A percentile compares a stretch with the other conserved stretches of the same genome.
These are phyloP conservation scores for Temnothorax longispinosus DNA, from an alignment of 1,140 invertebrate genomes.

Conservation along the genomic window DNA sequence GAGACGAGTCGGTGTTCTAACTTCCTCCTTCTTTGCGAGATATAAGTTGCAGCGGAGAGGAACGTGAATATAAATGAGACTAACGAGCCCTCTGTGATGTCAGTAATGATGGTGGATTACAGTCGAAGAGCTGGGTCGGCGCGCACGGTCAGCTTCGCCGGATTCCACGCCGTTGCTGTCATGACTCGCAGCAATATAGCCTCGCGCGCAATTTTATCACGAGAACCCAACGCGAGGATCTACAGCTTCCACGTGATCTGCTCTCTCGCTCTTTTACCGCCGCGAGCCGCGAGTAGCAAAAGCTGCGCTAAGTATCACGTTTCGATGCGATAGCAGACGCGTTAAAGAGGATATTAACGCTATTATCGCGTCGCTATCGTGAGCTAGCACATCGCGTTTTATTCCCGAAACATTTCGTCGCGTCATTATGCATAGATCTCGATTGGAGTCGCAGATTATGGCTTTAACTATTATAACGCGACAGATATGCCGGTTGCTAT, in stretches of 20 bases:
- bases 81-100: conserved; percentile 85
- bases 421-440: not conserved
- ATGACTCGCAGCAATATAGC: conserved; percentile 61
- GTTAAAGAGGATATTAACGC: conserved; percentile 9
- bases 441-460: not conserved
- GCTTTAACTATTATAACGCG: not conserved
- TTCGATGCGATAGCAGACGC: not conserved
- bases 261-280: conserved; percentile 17
- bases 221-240: conserved; percentile 27
- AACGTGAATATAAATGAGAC: conserved; percentile 85
- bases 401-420: not conserved
- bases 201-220: conserved; percentile 41
- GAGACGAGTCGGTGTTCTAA: conserved; percentile 51
- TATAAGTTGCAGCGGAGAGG: conserved; percentile 67
- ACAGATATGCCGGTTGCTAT: not conserved
- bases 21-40: conserved; percentile 69
- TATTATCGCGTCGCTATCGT: not conserved
- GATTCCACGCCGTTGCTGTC: conserved; percentile 68
- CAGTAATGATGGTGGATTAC: conserved; percentile 85
- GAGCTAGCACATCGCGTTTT: not conserved
- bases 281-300: conserved; percentile 20
- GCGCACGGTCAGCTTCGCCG: conserved; percentile 59
- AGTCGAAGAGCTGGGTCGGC: conserved; percentile 59
- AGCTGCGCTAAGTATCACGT: not conserved
- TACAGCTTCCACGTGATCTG: not conserved